phyloP scores from a whole-genome alignment of 2,113 vertebrate species.

The Platichthys flesus region DNA sequence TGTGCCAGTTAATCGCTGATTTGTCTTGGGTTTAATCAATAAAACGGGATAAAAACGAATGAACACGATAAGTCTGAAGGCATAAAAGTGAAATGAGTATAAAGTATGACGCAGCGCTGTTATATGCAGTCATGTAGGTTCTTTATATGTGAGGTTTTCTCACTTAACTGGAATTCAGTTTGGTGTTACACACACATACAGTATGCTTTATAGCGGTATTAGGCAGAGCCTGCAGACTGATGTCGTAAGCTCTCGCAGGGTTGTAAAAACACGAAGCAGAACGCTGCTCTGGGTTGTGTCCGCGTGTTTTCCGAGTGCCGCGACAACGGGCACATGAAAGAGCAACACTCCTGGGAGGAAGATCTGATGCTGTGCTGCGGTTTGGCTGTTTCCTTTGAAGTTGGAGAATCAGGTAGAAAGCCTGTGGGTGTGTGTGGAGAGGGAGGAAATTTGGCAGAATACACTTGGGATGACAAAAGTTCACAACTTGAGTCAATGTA shows the following conservation, averaged over 20 bases:
- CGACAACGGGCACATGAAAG: slow-evolving; percentile 60
- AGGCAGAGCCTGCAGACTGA: slow-evolving; percentile 20
- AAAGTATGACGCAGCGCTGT: slow-evolving; percentile 14
- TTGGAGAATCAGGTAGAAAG: slow-evolving; percentile 51
- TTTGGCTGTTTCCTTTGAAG: slow-evolving; percentile 45
- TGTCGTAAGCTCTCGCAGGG: slow-evolving; percentile 39
- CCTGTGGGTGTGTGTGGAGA: neutral
- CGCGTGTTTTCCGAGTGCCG: slow-evolving; percentile 24
- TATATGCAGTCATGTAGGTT: slow-evolving; percentile 7
- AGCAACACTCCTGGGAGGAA: slow-evolving; percentile 25
- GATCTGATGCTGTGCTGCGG: slow-evolving; percentile 38
- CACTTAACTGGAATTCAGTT: slow-evolving; percentile 15
- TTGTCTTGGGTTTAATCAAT: slow-evolving; percentile 33
- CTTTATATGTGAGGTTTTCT: slow-evolving; percentile 16
- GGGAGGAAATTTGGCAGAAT: neutral
- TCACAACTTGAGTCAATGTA: slow-evolving; percentile 51
- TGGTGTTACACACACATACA: neutral
- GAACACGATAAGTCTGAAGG: neutral
- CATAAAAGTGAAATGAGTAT: slow-evolving; percentile 7
- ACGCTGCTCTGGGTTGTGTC: slow-evolving; percentile 53
- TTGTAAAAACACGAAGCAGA: slow-evolving; percentile 49
- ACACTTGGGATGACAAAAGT: slow-evolving; percentile 22
- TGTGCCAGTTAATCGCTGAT: slow-evolving; percentile 26
- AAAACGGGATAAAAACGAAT: slow-evolving; percentile 20
- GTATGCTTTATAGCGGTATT: slow-evolving; percentile 20